Evolutionary conservation across 2,113 vertebrate genomes (phyloP), one percentile per base, ranked within the genome.

Genomic region (Tylochromis polylepis): DNA sequence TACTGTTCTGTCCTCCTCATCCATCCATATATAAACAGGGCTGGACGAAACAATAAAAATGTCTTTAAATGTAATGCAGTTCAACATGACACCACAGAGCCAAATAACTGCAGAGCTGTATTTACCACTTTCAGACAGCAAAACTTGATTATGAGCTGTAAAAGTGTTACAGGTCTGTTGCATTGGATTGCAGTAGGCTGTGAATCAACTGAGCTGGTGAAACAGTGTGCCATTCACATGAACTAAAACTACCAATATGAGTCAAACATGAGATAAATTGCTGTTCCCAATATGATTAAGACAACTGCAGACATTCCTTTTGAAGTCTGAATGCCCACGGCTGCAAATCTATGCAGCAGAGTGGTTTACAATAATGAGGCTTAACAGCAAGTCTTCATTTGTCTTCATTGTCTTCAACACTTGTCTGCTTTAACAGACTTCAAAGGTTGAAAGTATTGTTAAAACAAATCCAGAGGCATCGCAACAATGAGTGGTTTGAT

Each of bases 311-410:
- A 84, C 12, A 14, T 31, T 88, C 8, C 55, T 53, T 81, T 34
- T 86, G 77, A 65, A 27, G 72, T 84, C 72, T 85, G 1, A 80
- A 85, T n/a, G 83, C 82, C 83, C 29, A 83, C 70, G 36, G 57
- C 53, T 51, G 65, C 51, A 83, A 82, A 79, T 88, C 84, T 84
- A 67, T 41, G 62, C 79, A 85, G 12, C 24, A 59, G 57, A 87
- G 20, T 24, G 78, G 60, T 89, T 92, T 89, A 57, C 83, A 79
- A 77, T 93, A 86, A 90, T 88, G 85, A 88, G 58, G 43, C 29
- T 29, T 43, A 84, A 70, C n/a, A 22, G 81, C 12, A 56, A n/a
- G 62, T 4, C 58, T 83, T 81, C 60, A 84, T 95, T 92, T 84
- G 81, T 92, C 82, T 91, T 79, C 56, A 87, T 93, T 90, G 72